A percentile compares a stretch with the other conserved stretches of the same genome.
Evolutionary conservation across 2,888 invertebrate genomes (phyloP).

Genomic region (Drosophila anceps): DNA sequence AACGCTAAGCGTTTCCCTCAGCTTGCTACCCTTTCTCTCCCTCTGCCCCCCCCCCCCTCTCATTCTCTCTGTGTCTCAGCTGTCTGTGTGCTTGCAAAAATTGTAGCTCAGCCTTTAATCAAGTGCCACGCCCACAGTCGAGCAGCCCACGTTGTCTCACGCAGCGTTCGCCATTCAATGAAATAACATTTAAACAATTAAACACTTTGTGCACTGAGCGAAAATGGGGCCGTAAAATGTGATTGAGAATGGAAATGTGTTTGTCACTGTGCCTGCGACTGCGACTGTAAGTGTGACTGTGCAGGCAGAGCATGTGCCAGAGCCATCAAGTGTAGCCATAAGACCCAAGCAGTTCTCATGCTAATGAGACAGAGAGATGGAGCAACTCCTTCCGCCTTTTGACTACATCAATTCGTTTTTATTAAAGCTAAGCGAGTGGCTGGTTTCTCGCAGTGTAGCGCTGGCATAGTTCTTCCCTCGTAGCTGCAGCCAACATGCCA

Average conservation of each 20-base stretch:
- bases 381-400: background rate
- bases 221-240: background rate
- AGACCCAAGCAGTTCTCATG: background rate
- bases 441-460: constrained; percentile 3
- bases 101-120: constrained; percentile 20
- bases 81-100: background rate
- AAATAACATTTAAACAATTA: constrained; percentile 76
- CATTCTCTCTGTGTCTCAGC: background rate
- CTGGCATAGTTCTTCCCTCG: background rate
- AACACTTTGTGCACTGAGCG: constrained; percentile 20
- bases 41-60: background rate
- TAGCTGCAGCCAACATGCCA: background rate
- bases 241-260: background rate
- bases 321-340: background rate
- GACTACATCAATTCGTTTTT: background rate
- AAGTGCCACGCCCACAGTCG: background rate
- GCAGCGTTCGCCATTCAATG: constrained; percentile 65
- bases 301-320: constrained; percentile 1
- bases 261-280: too few species aligned
- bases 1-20: constrained; percentile 70
- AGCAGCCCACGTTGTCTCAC: background rate
- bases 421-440: background rate
- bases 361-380: too few species aligned
- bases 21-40: background rate
- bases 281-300: background rate